Evolutionary conservation across 2,113 vertebrate species (phyloP).

Genomic region (Cyanoramphus novaezelandiae): DNA sequence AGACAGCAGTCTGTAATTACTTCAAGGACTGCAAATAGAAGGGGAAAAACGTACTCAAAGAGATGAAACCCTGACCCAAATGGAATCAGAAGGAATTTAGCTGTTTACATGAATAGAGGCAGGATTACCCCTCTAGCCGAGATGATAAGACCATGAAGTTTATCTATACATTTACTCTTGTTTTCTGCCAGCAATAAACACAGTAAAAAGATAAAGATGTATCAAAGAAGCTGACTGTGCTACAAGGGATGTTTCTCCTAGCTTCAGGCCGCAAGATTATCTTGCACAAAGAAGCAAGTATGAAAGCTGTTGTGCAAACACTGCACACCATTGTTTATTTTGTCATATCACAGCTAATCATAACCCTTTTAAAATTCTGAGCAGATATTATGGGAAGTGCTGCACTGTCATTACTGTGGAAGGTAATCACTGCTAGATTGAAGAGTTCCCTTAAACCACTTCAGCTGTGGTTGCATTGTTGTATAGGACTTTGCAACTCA

Average conservation of each 20-base stretch:
- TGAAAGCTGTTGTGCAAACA: not conserved
- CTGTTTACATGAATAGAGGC: conserved; percentile 53
- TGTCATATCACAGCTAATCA: conserved; percentile 47
- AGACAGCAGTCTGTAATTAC: conserved; percentile 23
- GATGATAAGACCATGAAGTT: conserved; percentile 33
- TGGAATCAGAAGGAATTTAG: conserved; percentile 56
- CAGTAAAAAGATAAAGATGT: conserved; percentile 41
- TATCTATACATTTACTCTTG: conserved; percentile 66
- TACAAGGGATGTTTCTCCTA: conserved; percentile 1
- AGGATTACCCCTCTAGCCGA: conserved; percentile 20
- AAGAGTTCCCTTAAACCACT: conserved; percentile 8
- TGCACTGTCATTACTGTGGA: not conserved
- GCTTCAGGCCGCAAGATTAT: not conserved
- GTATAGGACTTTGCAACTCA: not conserved
- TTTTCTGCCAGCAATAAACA: conserved; percentile 65
- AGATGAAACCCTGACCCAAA: conserved; percentile 12
- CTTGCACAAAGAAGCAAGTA: not conserved
- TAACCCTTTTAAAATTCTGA: not conserved
- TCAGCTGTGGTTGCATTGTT: not conserved
- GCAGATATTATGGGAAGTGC: not conserved
- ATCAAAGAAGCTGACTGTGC: conserved; percentile 37
- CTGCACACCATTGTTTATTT: conserved; percentile 31
- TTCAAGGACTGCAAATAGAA: conserved; percentile 61
- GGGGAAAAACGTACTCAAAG: not conserved
- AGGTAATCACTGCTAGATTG: not conserved